These are phyloP conservation scores for Drosophila nebulosa DNA, from an alignment of 1,140 invertebrate species.

Conservation along the genomic window DNA sequence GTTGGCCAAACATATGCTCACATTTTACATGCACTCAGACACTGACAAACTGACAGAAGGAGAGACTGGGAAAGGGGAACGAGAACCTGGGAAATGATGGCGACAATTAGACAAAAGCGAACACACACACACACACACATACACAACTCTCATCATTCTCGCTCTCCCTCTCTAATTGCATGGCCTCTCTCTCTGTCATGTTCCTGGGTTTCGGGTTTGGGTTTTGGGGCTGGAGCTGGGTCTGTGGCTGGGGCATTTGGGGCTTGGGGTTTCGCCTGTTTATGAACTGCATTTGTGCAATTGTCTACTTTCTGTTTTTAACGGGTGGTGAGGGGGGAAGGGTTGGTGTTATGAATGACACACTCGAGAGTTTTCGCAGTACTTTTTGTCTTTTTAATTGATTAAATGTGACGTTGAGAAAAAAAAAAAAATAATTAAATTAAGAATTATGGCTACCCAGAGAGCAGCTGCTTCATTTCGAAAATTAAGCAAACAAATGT, in stretches of 20 bases:
- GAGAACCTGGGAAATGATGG: conserved; percentile 47
- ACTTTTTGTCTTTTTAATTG: conserved; percentile 62
- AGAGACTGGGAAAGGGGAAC: conserved; percentile 39
- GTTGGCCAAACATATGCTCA: conserved; percentile 63
- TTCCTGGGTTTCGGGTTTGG: neutral
- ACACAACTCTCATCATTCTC: conserved; percentile 11
- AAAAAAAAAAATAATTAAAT: neutral
- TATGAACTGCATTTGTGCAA: conserved; percentile 44
- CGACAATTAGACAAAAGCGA: conserved; percentile 74
- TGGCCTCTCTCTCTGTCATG: no score
- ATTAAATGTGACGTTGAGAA: conserved; percentile 55
- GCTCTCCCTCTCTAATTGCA: neutral
- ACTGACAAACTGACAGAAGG: conserved; percentile 12
- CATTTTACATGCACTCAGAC: conserved; percentile 60
- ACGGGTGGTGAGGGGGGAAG: no score
- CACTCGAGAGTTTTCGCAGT: neutral
- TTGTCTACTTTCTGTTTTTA: conserved; percentile 31
- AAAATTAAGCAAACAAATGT: neutral
- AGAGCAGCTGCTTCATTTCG: conserved; percentile 5
- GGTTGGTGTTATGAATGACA: conserved; percentile 1
- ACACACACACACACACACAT: conserved; percentile 14
- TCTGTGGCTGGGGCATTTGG: conserved; percentile 19
- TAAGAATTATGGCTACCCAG: conserved; percentile 5
- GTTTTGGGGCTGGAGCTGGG: neutral
- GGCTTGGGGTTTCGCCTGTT: neutral